Evolutionary conservation across 2,113 vertebrate genomes (phyloP).

Genomic region (Tonatia bakeri): DNA sequence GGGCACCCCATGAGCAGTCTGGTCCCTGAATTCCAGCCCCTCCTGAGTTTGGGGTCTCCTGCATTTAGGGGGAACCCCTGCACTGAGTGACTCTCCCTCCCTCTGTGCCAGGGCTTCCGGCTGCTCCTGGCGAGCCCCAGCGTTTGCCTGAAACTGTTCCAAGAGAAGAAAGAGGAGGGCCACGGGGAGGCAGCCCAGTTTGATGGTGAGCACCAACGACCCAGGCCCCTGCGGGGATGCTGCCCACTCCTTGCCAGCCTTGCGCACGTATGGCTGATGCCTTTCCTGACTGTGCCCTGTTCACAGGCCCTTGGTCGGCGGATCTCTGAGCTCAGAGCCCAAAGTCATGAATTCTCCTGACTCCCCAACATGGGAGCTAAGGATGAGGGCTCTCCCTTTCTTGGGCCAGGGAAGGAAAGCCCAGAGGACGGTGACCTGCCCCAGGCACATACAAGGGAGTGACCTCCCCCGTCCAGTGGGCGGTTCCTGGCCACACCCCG

Average conservation of each 20-base stretch:
- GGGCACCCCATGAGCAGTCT: accelerated
- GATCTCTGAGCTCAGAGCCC: background rate
- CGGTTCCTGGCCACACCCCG: background rate
- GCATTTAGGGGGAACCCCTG: accelerated
- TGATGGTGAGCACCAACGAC: conserved; percentile 76
- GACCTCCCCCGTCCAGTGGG: too few relatives aligned
- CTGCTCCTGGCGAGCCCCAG: conserved; percentile 92
- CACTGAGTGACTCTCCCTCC: background rate
- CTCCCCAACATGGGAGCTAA: background rate
- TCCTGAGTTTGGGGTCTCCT: background rate
- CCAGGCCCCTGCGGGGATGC: accelerated
- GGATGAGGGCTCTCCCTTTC: background rate
- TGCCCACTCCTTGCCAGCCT: background rate
- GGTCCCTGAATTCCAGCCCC: background rate
- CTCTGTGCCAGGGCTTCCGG: conserved; percentile 85
- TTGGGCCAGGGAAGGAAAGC: background rate
- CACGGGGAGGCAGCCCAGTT: conserved; percentile 85
- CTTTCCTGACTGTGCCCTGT: accelerated
- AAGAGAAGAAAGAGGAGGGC: conserved; percentile 82
- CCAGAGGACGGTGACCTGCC: background rate
- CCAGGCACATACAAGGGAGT: background rate
- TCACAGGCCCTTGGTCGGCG: background rate
- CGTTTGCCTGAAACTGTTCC: conserved; percentile 87
- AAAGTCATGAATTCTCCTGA: background rate
- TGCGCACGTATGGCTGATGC: accelerated